Evolutionary conservation across 1,140 invertebrate species (phyloP).

Genomic region (Adoxophyes honmai): DNA sequence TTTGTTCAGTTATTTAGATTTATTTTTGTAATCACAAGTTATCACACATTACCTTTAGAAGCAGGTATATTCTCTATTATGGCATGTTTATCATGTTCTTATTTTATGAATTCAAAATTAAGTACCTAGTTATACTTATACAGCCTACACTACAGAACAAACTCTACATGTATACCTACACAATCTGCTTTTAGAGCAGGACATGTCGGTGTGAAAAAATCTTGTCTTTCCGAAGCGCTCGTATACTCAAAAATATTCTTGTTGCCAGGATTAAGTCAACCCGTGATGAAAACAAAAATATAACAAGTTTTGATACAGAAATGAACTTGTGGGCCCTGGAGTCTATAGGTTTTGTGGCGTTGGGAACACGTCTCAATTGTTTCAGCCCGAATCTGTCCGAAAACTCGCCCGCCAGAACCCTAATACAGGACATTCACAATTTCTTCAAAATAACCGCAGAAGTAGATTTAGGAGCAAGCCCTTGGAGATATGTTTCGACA

Average conservation of each 20-base stretch:
- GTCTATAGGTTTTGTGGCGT: conserved; percentile 82
- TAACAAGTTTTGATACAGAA: conserved; percentile 79
- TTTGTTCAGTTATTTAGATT: too few species aligned
- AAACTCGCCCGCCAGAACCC: conserved; percentile 76
- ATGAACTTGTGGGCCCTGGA: conserved; percentile 84
- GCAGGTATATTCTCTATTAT: too few species aligned
- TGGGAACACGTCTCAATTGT: conserved; percentile 82
- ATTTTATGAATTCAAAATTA: too few species aligned
- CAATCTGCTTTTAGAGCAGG: too few species aligned
- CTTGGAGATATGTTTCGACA: conserved; percentile 81
- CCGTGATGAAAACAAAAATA: conserved; percentile 73
- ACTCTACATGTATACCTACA: too few species aligned
- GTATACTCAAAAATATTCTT: conserved; percentile 7
- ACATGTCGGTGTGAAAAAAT: too few species aligned
- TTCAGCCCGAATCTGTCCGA: conserved; percentile 69
- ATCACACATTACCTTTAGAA: too few species aligned
- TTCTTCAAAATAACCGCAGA: conserved; percentile 79
- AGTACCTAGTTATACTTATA: too few species aligned
- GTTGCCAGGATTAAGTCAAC: conserved; percentile 74
- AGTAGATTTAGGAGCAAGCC: conserved; percentile 80
- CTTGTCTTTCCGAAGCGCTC: not conserved
- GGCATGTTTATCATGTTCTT: too few species aligned
- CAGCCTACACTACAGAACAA: too few species aligned
- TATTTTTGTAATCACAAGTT: too few species aligned
- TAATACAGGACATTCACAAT: conserved; percentile 79